Base-by-base conservation (phyloP, 2,888 invertebrate species). In the Argynnis bischoffii region DNA sequence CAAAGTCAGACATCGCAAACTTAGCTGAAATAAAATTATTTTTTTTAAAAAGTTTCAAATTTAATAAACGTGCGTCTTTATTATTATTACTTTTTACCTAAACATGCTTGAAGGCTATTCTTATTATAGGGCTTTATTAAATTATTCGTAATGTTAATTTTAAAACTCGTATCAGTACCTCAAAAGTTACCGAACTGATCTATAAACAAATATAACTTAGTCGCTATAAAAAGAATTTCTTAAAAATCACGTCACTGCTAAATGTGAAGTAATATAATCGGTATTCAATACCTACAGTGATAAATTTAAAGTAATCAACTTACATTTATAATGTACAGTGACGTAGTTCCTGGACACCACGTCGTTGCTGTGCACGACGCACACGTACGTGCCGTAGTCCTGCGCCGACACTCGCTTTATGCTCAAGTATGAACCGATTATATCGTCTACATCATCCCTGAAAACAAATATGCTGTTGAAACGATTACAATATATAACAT, bases 391-490 rank as follows among this genome's bases (percentile, higher is more conserved):
- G 55, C 96, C 96, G 83, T 95, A 96, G 89, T 96, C 95, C 73
- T 94, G 94, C 35, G 90, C 85, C 54, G 92, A 86, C 59, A 95
- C 93, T 41, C 92, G 89, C 57, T 93, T 90, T 75, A 96, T 94
- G 55, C 88, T 91, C 78, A 96, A 85, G 81, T 96, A 96, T 5
- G 95, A 94, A 1, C 96, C 96, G 77, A 95, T 94, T 55, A 95
- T 95, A 81, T 95, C 95, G 63, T 94, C 93, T 69, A 95, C 94
- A 78, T 96, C 96, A 75, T 96, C 96, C 70, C 96, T 96, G 93
- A 15, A 90, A 81, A 63, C 21, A 56, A 41, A 55, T 26, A 11
- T 13, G 47, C 35, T n/a, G 3, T 21, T 47, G 8, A 15, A 15
- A 47, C 3, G 35, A 8, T 15, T 14, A n/a, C 8, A 11, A 6